Conservation (phyloP, 1,140 invertebrate species). For the Platorchestia sp. region DNA sequence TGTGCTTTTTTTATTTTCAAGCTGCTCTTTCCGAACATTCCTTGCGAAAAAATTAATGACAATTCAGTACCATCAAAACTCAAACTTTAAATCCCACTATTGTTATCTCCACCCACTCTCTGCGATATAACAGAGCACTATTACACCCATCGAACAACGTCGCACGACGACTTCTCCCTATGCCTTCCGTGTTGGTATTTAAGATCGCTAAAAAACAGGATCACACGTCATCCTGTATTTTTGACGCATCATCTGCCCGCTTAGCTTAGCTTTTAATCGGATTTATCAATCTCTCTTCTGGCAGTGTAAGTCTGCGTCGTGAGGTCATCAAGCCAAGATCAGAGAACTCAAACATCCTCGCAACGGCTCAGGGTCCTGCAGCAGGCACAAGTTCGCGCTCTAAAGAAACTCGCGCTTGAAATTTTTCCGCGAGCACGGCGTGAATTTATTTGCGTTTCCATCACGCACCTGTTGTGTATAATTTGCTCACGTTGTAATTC, state of each 20-base stretch:
- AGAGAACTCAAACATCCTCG: not conserved
- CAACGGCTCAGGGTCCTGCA: not conserved
- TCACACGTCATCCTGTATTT: conserved; percentile 21
- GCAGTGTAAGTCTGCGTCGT: not conserved
- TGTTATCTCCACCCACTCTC: not conserved
- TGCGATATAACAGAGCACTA: not conserved
- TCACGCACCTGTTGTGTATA: not conserved
- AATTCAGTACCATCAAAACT: not conserved
- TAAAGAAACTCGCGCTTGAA: not conserved
- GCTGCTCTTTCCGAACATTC: not conserved
- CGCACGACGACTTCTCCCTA: not conserved
- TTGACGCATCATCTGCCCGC: conserved; percentile 7
- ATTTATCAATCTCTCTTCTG: conserved; percentile 35
- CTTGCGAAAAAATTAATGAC: not conserved
- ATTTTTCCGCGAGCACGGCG: not conserved
- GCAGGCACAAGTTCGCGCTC: not conserved
- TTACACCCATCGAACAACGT: not conserved
- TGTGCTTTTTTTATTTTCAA: not conserved
- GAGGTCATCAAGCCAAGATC: not conserved
- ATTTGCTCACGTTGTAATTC: not conserved
- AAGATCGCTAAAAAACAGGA: not conserved
- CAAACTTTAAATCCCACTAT: not conserved
- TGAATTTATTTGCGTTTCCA: not conserved
- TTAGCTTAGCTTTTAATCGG: conserved; percentile 34
- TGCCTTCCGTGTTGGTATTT: not conserved